Evolutionary conservation across 1,140 invertebrate genomes (phyloP).

Genomic region (Pseudomyrmex flavicornis): DNA sequence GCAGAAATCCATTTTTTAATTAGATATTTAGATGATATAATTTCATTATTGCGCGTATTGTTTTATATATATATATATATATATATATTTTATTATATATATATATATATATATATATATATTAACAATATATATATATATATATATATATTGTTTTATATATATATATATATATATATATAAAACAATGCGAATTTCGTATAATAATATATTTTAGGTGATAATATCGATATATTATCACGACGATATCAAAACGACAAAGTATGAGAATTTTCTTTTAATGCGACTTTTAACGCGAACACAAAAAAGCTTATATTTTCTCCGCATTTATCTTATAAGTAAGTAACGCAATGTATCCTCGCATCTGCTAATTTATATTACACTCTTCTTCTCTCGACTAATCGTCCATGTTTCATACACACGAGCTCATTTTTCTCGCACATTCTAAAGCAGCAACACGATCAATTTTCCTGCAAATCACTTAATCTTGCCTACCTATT

Average conservation of each 20-base stretch:
- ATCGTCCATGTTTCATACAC: slow-evolving; percentile 14
- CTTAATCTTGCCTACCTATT: slow-evolving; percentile 46
- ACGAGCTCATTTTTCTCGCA: slow-evolving; percentile 47
- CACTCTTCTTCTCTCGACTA: neutral
- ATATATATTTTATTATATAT: no score
- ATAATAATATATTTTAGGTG: neutral
- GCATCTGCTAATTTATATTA: neutral
- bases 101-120: no score
- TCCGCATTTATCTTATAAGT: neutral
- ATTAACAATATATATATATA: no score
- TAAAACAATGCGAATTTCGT: neutral
- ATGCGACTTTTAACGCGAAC: neutral
- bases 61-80: neutral
- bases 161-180: neutral
- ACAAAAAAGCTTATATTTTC: neutral
- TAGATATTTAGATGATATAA: neutral
- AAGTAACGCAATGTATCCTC: slow-evolving; percentile 13
- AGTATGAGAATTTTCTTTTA: no score
- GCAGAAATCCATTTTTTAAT: neutral
- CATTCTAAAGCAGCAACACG: slow-evolving; percentile 18
- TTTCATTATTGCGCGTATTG: neutral
- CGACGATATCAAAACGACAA: no score
- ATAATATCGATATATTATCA: no score
- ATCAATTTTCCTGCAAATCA: slow-evolving; percentile 34
- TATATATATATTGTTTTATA: no score